Evolutionary conservation across 2,113 vertebrate species (phyloP).

Genomic region (Forbesichthys agassizii): DNA sequence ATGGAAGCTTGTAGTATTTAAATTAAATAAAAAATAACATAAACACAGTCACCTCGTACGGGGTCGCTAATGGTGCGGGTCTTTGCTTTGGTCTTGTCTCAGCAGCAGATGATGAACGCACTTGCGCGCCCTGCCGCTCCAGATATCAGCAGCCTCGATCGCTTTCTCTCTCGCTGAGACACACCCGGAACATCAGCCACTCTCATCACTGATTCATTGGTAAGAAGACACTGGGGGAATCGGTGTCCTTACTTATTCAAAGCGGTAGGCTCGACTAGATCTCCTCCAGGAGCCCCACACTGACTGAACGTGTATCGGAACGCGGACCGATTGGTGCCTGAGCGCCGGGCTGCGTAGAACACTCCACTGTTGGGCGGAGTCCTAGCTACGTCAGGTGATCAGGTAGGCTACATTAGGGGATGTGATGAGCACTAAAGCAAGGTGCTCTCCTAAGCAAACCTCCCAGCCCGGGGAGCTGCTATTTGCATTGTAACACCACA

Average conservation of each 20-base stretch:
- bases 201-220: constrained; percentile 79
- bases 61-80: constrained; percentile 46
- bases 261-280: constrained; percentile 46
- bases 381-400: constrained; percentile 65
- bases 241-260: constrained; percentile 45
- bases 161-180: constrained; percentile 51
- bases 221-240: constrained; percentile 50
- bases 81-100: constrained; percentile 55
- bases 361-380: constrained; percentile 56
- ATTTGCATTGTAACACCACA: too few relatives aligned
- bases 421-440: not conserved
- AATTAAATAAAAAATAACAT: constrained; percentile 1
- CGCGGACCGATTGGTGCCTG: constrained; percentile 42
- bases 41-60: constrained; percentile 65
- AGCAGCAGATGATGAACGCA: constrained; percentile 55
- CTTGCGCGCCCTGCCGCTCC: constrained; percentile 63
- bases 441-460: constrained; percentile 44
- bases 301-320: constrained; percentile 26
- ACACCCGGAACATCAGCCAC: constrained; percentile 56
- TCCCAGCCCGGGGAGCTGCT: constrained; percentile 3
- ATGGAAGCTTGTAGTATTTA: not conserved
- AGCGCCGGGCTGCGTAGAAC: constrained; percentile 46
- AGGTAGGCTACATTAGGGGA: constrained; percentile 26
- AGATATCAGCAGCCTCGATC: constrained; percentile 40
- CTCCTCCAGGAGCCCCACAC: constrained; percentile 15